Conservation (phyloP, 2,113 vertebrate genomes). For the Dasypus novemcinctus region DNA sequence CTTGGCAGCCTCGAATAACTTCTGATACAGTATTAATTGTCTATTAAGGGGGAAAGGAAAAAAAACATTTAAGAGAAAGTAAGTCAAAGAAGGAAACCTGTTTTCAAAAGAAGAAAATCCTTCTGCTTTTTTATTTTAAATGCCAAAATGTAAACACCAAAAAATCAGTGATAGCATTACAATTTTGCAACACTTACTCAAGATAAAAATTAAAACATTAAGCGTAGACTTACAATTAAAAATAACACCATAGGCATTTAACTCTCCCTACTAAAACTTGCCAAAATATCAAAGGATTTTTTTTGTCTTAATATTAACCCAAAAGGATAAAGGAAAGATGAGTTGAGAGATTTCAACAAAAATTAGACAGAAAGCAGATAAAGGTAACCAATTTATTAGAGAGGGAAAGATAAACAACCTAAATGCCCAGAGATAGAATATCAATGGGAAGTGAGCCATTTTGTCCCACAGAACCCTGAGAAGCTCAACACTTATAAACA, state of each 20-base stretch:
- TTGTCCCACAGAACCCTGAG: background rate
- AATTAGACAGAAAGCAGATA: background rate
- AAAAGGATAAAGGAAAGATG: background rate
- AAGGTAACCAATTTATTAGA: background rate
- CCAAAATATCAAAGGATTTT: background rate
- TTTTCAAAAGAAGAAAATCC: constrained; percentile 42
- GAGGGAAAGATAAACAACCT: background rate
- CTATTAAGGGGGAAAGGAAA: constrained; percentile 77
- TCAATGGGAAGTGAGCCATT: background rate
- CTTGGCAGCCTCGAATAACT: constrained; percentile 96
- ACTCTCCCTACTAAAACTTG: background rate
- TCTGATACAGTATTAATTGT: constrained; percentile 99
- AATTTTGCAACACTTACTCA: background rate
- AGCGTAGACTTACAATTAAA: background rate
- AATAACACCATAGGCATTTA: background rate
- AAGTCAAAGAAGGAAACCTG: background rate
- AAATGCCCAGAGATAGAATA: background rate
- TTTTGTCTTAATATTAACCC: background rate
- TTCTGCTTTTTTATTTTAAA: constrained; percentile 30
- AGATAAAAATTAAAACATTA: constrained; percentile 27
- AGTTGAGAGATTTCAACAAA: background rate
- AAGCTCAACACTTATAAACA: background rate
- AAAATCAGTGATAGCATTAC: background rate
- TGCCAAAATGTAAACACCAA: background rate
- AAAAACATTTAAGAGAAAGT: constrained; percentile 30